Base-by-base conservation (phyloP, 2,888 invertebrate species). In the Latrodectus hesperus region DNA sequence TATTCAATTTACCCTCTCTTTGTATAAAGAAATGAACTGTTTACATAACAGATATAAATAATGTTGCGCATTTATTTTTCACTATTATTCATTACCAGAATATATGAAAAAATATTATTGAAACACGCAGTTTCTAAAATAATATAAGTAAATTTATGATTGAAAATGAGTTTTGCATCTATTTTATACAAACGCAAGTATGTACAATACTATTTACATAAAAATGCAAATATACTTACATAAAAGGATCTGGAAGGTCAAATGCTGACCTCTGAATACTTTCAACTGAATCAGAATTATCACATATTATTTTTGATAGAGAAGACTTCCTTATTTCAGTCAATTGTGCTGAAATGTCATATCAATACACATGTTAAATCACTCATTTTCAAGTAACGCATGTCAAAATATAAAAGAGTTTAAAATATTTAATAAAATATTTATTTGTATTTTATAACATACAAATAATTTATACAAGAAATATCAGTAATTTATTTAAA, bases 261-360 rank as follows among this genome's bases (percentile, higher is more conserved):
- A 98, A 97, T 0, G 96, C 95, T 9, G 96, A 96, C 76, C 97
- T 94, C 91, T 99, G 98, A 92, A 98, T 97, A 85, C 96, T 96
- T 9, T 95, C 95, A 60, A 95, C 94, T 5, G 95, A 93, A 91
- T 98, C 98, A 92, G 97, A 95, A 93, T 98, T 98, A 90, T 97
- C 96, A 91, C 98, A 99, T 83, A 97, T 92, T 0, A 98, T 92
- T 92, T 97, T 97, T 0, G 98, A 95, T 70, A 98, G 92, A 0
- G 97, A 97, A 1, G 95, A 94, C 92, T 97, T 98, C 1, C 96
- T 94, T 80, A 99, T 95, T 92, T 97, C 96, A 0, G 93, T 92
- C 22, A 98, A 93, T 94, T 99, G 98, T 8, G 90, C 88, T 89
- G 51, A 65, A 86, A 85, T 22, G 22, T 22, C 10, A 17, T 12